These are phyloP conservation scores for Tenthredo mesomela DNA, from an alignment of 2,888 invertebrate genomes.

Conservation along the genomic window DNA sequence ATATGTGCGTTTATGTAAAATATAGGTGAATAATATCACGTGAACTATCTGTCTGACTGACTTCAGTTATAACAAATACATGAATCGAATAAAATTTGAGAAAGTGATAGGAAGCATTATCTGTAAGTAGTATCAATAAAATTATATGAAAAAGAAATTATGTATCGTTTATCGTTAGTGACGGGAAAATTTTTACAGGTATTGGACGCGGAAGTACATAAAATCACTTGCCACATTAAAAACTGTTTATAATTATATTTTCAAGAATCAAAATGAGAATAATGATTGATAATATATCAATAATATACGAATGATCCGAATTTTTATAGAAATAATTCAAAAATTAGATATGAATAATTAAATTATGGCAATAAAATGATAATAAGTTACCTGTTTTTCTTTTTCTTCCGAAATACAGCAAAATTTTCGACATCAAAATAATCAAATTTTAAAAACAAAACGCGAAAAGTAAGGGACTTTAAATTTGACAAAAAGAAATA, in stretches of 20 bases:
- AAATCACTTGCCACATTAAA: not conserved
- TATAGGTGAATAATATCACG: not conserved
- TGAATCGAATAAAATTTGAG: not conserved
- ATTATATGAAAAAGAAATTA: not conserved
- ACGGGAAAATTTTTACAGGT: conserved; percentile 6
- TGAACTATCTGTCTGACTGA: conserved; percentile 23
- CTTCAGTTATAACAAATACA: not conserved
- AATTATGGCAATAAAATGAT: not conserved
- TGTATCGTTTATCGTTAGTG: conserved; percentile 39
- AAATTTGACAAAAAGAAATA: not conserved
- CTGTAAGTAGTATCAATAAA: conserved; percentile 44
- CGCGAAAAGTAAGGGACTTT: not conserved
- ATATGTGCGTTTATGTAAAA: not conserved
- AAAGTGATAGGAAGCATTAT: conserved; percentile 49
- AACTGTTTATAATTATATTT: not conserved
- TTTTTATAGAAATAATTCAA: not conserved
- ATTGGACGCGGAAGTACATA: not conserved
- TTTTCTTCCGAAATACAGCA: not conserved
- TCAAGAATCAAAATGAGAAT: no score
- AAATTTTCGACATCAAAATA: not conserved
- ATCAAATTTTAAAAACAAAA: not conserved
- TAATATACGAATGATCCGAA: not conserved
- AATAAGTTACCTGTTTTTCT: not conserved
- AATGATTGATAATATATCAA: no score
- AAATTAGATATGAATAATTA: not conserved